Evolutionary conservation across 2,888 invertebrate genomes (phyloP).

Genomic region (Aphelenchoides bicaudatus): DNA sequence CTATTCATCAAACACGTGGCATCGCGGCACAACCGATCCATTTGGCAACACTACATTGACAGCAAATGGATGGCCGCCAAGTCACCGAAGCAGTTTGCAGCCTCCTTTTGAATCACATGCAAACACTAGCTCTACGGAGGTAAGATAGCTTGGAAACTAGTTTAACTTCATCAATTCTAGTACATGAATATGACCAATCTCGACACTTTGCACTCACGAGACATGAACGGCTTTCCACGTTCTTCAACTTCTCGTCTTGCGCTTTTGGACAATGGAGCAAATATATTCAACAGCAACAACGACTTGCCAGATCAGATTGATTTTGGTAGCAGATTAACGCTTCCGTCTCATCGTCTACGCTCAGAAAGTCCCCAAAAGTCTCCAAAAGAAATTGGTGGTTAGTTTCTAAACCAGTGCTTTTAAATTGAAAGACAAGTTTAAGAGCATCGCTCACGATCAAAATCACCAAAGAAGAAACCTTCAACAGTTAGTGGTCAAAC

Average conservation of each 20-base stretch:
- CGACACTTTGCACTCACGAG: constrained; percentile 10
- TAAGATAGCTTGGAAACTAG: neutral
- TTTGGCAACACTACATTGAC: neutral
- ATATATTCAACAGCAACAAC: neutral
- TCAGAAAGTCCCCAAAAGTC: constrained; percentile 29
- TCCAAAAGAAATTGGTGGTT: constrained; percentile 18
- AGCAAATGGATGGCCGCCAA: neutral
- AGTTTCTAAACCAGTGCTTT: neutral
- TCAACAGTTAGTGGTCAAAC: constrained; percentile 12
- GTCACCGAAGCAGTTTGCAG: neutral
- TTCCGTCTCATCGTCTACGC: constrained; percentile 21
- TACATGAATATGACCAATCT: constrained; percentile 8
- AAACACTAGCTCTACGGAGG: constrained; percentile 10
- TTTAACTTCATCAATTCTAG: constrained; percentile 7
- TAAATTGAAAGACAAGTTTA: no score
- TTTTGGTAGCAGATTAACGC: neutral
- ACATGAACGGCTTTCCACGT: constrained; percentile 13
- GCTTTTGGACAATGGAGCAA: neutral
- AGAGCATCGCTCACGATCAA: constrained; percentile 23
- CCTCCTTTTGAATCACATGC: constrained; percentile 8
- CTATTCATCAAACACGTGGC: constrained; percentile 6
- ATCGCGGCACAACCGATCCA: neutral
- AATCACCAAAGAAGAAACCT: constrained; percentile 20
- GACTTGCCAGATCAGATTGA: constrained; percentile 9
- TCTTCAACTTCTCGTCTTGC: constrained; percentile 5